Conservation (phyloP, 1,140 invertebrate species). For the Bombyx mandarina region DNA sequence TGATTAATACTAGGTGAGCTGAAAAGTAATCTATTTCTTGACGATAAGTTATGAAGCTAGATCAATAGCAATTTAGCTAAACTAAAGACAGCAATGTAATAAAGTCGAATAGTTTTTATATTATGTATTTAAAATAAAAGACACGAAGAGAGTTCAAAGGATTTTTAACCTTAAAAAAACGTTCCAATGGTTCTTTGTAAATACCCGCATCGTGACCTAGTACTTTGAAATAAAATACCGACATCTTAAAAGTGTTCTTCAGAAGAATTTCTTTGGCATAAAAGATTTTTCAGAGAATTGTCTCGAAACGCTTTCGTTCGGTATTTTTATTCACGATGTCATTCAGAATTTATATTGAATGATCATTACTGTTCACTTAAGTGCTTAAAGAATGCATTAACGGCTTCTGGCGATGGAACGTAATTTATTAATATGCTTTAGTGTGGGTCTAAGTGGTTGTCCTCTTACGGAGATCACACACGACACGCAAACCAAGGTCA, state of each 20-base stretch:
- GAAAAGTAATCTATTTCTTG: too few relatives aligned
- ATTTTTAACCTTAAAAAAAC: constrained; percentile 1
- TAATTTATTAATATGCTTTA: constrained; percentile 31
- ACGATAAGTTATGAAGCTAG: too few relatives aligned
- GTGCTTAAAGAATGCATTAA: constrained; percentile 36
- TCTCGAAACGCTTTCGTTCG: constrained; percentile 1
- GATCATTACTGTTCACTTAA: constrained; percentile 20
- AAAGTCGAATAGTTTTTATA: too few relatives aligned
- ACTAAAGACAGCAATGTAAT: too few relatives aligned
- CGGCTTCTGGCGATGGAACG: constrained; percentile 33
- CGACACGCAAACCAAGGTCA: constrained; percentile 23
- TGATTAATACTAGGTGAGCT: too few relatives aligned
- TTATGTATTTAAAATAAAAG: too few relatives aligned
- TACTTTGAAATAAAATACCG: constrained; percentile 4
- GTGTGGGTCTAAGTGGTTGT: constrained; percentile 34
- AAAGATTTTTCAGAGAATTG: constrained; percentile 2
- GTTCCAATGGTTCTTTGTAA: constrained; percentile 1
- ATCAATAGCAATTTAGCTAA: too few relatives aligned
- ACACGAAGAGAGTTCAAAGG: background rate
- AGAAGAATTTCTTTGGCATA: constrained; percentile 2
- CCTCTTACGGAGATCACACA: constrained; percentile 47
- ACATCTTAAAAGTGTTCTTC: constrained; percentile 4
- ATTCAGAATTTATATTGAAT: constrained; percentile 14
- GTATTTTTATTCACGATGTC: constrained; percentile 5
- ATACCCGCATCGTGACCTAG: background rate